Evolutionary conservation across 2,888 invertebrate genomes (phyloP).

Genomic region (Tricholauxania praeusta): DNA sequence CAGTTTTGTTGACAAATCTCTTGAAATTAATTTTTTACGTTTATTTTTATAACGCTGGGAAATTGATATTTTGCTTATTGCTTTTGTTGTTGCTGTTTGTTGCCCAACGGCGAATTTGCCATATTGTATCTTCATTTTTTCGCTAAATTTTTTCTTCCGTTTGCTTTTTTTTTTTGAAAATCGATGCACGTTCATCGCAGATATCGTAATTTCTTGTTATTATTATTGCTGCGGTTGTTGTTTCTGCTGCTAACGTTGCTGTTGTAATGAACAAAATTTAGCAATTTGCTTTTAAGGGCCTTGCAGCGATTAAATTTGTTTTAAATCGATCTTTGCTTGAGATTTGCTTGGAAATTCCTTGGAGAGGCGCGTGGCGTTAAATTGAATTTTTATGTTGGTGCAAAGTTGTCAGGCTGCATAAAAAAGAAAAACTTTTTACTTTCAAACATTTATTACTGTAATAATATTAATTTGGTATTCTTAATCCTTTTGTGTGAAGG

Average conservation of each 20-base stretch:
- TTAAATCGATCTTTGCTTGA: too few species aligned
- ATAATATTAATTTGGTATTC: too few species aligned
- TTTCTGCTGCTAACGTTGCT: neutral
- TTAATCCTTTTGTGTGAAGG: too few species aligned
- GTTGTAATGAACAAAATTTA: conserved; percentile 11
- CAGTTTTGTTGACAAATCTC: neutral
- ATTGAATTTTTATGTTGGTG: too few species aligned
- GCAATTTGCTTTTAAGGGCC: conserved; percentile 17
- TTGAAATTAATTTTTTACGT: conserved; percentile 56
- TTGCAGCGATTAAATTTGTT: conserved; percentile 16
- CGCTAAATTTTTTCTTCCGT: neutral
- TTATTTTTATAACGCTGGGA: conserved; percentile 51
- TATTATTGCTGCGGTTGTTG: conserved; percentile 5
- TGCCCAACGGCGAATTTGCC: conserved; percentile 11
- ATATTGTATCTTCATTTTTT: conserved; percentile 8
- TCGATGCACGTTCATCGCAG: conserved; percentile 60
- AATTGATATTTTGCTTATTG: conserved; percentile 36
- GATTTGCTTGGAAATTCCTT: too few species aligned
- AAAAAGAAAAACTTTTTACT: too few species aligned
- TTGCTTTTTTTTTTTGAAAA: conserved; percentile 45
- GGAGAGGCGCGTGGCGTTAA: too few species aligned
- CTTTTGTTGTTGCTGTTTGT: conserved; percentile 36
- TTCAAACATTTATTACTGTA: too few species aligned
- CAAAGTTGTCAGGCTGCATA: too few species aligned
- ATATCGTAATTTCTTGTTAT: conserved; percentile 49